Evolutionary conservation across 2,888 invertebrate genomes (phyloP), one percentile per base, ranked within the genome.

Genomic region (Torymus tubicola): DNA sequence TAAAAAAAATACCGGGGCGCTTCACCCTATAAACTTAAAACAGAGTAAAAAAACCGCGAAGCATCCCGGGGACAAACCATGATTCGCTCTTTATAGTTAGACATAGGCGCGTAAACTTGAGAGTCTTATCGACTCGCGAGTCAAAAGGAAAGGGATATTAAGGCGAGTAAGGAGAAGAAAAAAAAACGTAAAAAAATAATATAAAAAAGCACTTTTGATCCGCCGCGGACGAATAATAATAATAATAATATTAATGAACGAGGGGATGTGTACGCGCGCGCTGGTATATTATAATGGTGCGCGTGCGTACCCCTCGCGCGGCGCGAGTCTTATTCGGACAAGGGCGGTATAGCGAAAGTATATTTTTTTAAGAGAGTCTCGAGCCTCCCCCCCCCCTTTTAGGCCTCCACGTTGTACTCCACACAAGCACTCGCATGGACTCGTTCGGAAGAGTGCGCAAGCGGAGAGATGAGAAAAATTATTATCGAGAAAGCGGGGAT

Each of bases 291-390:
- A n/a, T 60, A 63, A 18, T 53, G 58, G 18, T 70, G 57, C 42
- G 69, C 31, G 64, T 53, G 78, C 71, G 78, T 21, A 21, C 60
- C 67, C 74, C 58, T 80, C 81, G 79, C 42, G 42, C 42, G 42
- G 42, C 8, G 42, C 42, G 63, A 83, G 84, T 83, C 82, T 85
- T 83, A 84, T 86, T 85, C 85, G 85, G 85, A 86, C 85, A 82
- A 83, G 75, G 73, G 69, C 63, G 64, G 78, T 76, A 42, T 42
- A 81, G 72, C 74, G 70, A 80, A 81, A 75, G 67, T 77, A 76
- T 83, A 83, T 83, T 82, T 82, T 81, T 81, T 82, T 82, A 81
- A 83, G 73, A 57, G 42, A 65, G 63, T 61, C n/a, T 68, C 18
- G 75, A 81, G 75, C 72, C 75, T 79, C 64, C 60, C 52, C 60